Percentiles rank a stretch among this genome's conserved stretches.
Conservation (phyloP, 2,888 invertebrate genomes). For the Eupeodes latifasciatus region DNA sequence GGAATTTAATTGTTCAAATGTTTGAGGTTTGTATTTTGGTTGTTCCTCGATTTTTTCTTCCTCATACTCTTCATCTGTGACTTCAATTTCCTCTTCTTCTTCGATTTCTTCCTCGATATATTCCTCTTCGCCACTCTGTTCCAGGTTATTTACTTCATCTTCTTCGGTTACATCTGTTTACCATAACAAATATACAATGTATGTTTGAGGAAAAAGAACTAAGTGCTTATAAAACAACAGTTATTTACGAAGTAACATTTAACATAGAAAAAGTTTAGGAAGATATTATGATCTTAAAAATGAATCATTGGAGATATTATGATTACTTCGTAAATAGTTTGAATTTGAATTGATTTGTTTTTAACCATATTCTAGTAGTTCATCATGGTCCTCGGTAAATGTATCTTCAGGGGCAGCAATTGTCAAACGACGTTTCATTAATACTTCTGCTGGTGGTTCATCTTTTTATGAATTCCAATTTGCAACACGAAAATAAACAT, state of each 20-base stretch:
- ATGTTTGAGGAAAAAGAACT: not conserved
- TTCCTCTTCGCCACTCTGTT: conserved; percentile 81
- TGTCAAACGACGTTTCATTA: conserved; percentile 82
- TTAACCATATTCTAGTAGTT: conserved; percentile 81
- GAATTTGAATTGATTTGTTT: conserved; percentile 53
- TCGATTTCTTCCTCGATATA: conserved; percentile 83
- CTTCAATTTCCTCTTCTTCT: conserved; percentile 79
- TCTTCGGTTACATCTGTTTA: conserved; percentile 81
- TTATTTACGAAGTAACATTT: conserved; percentile 71
- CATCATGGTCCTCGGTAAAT: conserved; percentile 80
- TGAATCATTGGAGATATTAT: not conserved
- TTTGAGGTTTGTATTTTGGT: conserved; percentile 80
- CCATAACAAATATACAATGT: conserved; percentile 41
- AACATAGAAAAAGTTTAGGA: conserved; percentile 29
- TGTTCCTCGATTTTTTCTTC: conserved; percentile 78
- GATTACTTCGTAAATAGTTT: conserved; percentile 69
- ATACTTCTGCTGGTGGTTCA: conserved; percentile 76
- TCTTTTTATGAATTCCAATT: conserved; percentile 45
- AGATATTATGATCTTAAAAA: not conserved
- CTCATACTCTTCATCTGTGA: conserved; percentile 72
- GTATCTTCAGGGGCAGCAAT: conserved; percentile 81
- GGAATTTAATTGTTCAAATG: conserved; percentile 82
- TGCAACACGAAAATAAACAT: conserved; percentile 49
- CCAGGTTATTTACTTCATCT: conserved; percentile 77
- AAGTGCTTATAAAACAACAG: not conserved